Conservation (phyloP, 2,888 invertebrate species). For the Acrobeloides nanus region DNA sequence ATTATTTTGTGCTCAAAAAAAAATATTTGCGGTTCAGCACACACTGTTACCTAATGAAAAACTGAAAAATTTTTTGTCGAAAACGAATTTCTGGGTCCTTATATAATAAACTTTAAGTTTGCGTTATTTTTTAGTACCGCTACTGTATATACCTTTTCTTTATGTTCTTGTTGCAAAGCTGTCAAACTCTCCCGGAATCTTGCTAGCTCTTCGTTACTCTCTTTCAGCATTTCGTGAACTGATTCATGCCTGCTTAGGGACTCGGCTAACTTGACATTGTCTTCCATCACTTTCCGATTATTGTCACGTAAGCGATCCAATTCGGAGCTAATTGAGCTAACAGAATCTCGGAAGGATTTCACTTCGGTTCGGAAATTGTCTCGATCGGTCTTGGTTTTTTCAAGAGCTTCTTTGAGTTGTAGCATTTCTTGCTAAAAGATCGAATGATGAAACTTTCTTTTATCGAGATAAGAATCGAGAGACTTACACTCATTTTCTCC, state of each 20-base stretch:
- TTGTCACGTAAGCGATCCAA: constrained; percentile 27
- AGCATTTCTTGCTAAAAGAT: constrained; percentile 34
- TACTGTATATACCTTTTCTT: constrained; percentile 1
- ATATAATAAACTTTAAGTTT: background rate
- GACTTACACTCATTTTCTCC: background rate
- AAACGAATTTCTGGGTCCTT: too few species aligned
- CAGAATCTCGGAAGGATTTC: constrained; percentile 28
- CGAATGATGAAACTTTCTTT: too few species aligned
- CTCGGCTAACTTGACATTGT: constrained; percentile 24
- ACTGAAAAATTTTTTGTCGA: too few species aligned
- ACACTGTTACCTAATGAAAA: too few species aligned
- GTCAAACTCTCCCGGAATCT: constrained; percentile 2
- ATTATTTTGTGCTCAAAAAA: too few species aligned
- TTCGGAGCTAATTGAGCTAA: constrained; percentile 32
- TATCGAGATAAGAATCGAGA: too few species aligned
- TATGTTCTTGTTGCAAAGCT: constrained; percentile 6
- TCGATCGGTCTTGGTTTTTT: constrained; percentile 28
- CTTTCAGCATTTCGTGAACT: constrained; percentile 5
- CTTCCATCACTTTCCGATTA: constrained; percentile 29
- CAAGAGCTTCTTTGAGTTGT: constrained; percentile 30
- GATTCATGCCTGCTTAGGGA: constrained; percentile 11
- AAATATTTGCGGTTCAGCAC: too few species aligned
- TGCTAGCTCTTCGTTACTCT: constrained; percentile 7
- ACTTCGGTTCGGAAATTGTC: constrained; percentile 31
- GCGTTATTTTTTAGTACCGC: background rate